Evolutionary conservation across 92 coral and sea anemone genomes (phyloP).

Genomic region (Muricea muricata): DNA sequence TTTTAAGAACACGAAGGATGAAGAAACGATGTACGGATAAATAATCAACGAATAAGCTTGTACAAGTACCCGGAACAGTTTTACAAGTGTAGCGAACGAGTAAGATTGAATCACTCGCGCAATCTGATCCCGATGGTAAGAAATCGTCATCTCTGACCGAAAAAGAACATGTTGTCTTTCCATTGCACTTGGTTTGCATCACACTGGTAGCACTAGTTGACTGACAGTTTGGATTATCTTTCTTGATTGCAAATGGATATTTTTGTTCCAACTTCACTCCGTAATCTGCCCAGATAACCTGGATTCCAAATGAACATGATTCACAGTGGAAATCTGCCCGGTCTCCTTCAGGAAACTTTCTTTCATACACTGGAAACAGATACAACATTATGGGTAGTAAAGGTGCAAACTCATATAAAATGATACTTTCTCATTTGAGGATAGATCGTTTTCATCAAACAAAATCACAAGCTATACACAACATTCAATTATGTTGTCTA

Average conservation of each 20-base stretch:
- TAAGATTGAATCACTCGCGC: background rate
- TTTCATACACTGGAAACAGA: background rate
- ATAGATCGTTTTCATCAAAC: too few species aligned
- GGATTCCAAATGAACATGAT: background rate
- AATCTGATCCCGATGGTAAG: background rate
- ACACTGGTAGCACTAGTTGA: background rate
- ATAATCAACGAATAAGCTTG: too few species aligned
- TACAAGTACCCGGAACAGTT: too few species aligned
- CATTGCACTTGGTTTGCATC: background rate
- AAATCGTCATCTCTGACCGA: background rate
- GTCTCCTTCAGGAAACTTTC: background rate
- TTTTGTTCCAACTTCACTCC: background rate
- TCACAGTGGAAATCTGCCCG: background rate
- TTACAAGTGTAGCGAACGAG: slow-evolving; percentile 8
- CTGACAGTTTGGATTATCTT: background rate
- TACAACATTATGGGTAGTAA: background rate
- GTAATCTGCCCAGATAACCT: background rate
- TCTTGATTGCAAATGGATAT: background rate
- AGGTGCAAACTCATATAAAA: background rate
- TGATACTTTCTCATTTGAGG: too few species aligned
- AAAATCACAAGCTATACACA: too few species aligned
- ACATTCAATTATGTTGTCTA: too few species aligned
- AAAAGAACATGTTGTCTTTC: background rate
- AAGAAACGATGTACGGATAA: too few species aligned
- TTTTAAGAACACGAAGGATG: too few species aligned